Conservation (phyloP, 1,140 invertebrate species). For the Muscidifurax raptorellus region DNA sequence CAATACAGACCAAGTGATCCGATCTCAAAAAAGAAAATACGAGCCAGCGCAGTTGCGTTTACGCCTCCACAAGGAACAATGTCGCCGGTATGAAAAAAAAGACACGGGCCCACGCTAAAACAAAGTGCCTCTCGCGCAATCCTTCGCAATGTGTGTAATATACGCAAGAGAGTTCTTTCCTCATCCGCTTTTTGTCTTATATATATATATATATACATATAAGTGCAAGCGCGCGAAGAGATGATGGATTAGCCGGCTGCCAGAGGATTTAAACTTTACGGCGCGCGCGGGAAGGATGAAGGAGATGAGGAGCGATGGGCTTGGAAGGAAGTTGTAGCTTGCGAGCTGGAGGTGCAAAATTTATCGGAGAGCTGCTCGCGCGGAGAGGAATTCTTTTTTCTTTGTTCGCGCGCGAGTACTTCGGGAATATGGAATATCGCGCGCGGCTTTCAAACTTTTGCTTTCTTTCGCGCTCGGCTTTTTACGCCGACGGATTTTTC, state of each 20-base stretch:
- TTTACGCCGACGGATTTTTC: background rate
- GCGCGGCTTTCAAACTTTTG: background rate
- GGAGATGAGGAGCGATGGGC: background rate
- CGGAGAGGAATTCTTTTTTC: slow-evolving; percentile 19
- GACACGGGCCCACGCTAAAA: slow-evolving; percentile 1
- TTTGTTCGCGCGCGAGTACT: slow-evolving; percentile 2
- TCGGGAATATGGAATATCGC: background rate
- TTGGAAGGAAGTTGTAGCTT: background rate
- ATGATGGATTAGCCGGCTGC: slow-evolving; percentile 42
- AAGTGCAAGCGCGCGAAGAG: background rate
- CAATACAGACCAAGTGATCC: background rate
- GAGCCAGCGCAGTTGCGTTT: background rate
- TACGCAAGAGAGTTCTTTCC: background rate
- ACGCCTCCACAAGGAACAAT: background rate
- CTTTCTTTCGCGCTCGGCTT: background rate
- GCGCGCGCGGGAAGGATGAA: background rate
- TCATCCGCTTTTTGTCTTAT: slow-evolving; percentile 38
- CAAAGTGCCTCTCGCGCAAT: slow-evolving; percentile 15
- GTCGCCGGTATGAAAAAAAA: background rate
- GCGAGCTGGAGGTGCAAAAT: background rate
- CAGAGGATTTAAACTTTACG: slow-evolving; percentile 43
- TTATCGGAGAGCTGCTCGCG: slow-evolving; percentile 5
- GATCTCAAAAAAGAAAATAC: background rate
- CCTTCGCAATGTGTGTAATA: slow-evolving; percentile 1
- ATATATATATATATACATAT: background rate